Evolutionary conservation across 2,888 invertebrate genomes (phyloP).

Genomic region (Macaria notata): DNA sequence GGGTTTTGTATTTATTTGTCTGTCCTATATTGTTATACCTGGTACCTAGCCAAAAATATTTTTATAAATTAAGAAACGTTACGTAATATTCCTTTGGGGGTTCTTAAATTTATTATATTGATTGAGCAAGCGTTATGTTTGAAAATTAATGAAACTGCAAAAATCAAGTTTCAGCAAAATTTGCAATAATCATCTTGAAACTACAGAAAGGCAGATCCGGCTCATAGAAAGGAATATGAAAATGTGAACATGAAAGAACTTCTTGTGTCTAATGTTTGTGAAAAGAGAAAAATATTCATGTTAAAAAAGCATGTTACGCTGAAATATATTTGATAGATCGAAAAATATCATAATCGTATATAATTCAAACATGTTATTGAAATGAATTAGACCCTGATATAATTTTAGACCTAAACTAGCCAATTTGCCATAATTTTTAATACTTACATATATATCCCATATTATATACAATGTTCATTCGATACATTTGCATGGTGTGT

Average conservation of each 20-base stretch:
- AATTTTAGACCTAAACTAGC: too few relatives aligned
- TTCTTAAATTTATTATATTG: too few relatives aligned
- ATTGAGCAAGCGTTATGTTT: not conserved
- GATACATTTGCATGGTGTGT: conserved; percentile 4
- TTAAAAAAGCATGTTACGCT: conserved; percentile 43
- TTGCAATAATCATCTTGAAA: conserved; percentile 6
- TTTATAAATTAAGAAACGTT: too few relatives aligned
- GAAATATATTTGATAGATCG: not conserved
- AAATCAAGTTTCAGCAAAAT: conserved; percentile 2
- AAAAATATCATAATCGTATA: too few relatives aligned
- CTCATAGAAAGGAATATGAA: conserved; percentile 32
- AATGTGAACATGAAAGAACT: conserved; percentile 21
- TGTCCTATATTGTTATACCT: too few relatives aligned
- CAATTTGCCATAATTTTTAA: too few relatives aligned
- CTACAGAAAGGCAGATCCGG: conserved; percentile 47
- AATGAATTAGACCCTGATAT: too few relatives aligned
- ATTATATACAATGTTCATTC: conserved; percentile 2
- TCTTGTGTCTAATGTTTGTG: conserved; percentile 75
- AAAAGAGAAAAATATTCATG: conserved; percentile 70
- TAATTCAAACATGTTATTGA: too few relatives aligned
- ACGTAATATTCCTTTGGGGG: too few relatives aligned
- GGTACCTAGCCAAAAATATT: too few relatives aligned
- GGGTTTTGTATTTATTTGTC: conserved; percentile 3
- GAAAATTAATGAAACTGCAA: conserved; percentile 5
- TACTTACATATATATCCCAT: not conserved